Conservation (phyloP, 2,888 invertebrate genomes). For the Epinotia bilunana region DNA sequence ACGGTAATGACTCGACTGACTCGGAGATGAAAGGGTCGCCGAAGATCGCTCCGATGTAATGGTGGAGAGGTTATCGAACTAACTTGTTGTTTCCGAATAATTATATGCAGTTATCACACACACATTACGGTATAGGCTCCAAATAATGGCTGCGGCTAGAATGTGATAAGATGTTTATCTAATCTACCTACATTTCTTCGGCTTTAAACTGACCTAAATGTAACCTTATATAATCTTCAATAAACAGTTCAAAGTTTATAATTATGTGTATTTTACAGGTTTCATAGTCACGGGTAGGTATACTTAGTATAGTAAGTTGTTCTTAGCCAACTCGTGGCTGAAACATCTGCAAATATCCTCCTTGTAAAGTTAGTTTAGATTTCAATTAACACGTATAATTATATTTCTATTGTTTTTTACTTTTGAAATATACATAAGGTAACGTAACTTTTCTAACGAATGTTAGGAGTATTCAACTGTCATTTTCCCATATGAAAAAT, state of each 20-base stretch:
- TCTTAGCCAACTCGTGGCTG: neutral
- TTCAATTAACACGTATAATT: neutral
- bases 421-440: neutral
- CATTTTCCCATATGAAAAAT: too few species aligned
- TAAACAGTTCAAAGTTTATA: neutral
- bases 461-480: too few species aligned
- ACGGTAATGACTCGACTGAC: slow-evolving; percentile 60
- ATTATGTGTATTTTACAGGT: slow-evolving; percentile 16
- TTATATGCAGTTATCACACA: slow-evolving; percentile 44
- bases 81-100: slow-evolving; percentile 57
- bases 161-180: neutral
- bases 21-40: slow-evolving; percentile 70
- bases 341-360: neutral
- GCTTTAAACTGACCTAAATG: neutral
- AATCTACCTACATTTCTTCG: neutral
- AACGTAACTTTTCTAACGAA: too few species aligned
- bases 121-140: slow-evolving; percentile 19
- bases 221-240: neutral
- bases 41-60: slow-evolving; percentile 58
- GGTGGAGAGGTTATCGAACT: slow-evolving; percentile 65
- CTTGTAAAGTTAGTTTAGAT: neutral
- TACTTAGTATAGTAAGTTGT: neutral
- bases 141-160: slow-evolving; percentile 12
- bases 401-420: neutral
- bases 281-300: slow-evolving; percentile 9